A percentile compares a stretch with the other conserved stretches of the same genome.
Evolutionary conservation across 2,797 vertebrate genomes (phyloP).

Genomic region (Vespertilio murinus): DNA sequence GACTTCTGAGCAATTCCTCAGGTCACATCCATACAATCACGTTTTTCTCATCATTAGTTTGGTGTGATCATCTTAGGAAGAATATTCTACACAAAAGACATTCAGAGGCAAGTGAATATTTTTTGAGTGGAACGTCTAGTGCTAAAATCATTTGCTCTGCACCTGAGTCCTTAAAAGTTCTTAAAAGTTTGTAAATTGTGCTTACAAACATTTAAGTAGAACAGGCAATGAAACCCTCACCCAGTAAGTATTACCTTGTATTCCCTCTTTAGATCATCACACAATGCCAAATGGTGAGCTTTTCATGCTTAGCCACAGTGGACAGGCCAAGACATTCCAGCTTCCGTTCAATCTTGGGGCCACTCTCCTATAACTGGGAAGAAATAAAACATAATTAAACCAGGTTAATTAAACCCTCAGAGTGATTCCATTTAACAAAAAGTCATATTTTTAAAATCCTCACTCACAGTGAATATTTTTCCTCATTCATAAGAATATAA

Average conservation of each 20-base stretch:
- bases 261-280: neutral
- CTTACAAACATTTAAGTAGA: neutral
- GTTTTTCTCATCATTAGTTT: neutral
- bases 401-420: neutral
- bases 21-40: neutral
- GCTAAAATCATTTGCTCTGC: neutral
- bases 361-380: neutral
- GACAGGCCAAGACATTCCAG: neutral
- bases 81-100: neutral
- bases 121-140: neutral
- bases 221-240: neutral
- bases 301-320: neutral
- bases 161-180: neutral
- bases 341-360: neutral
- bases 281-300: neutral
- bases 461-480: no score
- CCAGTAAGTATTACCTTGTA: neutral
- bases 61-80: neutral
- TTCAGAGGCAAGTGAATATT: neutral
- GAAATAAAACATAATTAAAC: neutral
- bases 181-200: neutral
- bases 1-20: neutral
- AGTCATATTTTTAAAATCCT: neutral
- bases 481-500: no score
- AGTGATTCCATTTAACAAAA: neutral